Conservation (phyloP, 2,113 vertebrate genomes). For the Rissa tridactyla region DNA sequence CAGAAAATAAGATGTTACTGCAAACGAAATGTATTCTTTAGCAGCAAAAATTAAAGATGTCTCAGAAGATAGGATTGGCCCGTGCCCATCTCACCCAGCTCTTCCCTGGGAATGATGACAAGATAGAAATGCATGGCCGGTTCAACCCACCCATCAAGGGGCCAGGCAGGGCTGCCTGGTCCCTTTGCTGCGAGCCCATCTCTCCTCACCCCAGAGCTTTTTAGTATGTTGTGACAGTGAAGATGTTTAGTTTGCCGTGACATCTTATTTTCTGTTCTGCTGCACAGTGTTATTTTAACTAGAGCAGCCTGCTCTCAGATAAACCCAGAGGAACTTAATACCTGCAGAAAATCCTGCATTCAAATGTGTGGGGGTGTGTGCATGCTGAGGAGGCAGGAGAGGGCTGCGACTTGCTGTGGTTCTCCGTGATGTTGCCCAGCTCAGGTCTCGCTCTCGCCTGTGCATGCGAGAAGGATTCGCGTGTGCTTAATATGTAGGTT, state of each 20-base stretch:
- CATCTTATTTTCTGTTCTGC: conserved; percentile 82
- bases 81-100: background rate
- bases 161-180: background rate
- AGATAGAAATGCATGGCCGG: conserved; percentile 6
- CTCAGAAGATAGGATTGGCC: conserved; percentile 26
- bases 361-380: conserved; percentile 18
- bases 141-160: background rate
- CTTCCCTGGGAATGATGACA: background rate
- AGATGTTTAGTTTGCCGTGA: conserved; percentile 75
- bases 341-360: conserved; percentile 61
- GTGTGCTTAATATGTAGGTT: background rate
- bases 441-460: background rate
- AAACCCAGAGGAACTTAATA: conserved; percentile 64
- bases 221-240: conserved; percentile 66
- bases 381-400: background rate
- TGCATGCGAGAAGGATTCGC: background rate
- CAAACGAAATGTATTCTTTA: conserved; percentile 74
- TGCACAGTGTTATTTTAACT: conserved; percentile 79
- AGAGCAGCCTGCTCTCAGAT: conserved; percentile 59
- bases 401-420: background rate
- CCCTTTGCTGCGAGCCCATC: background rate
- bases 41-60: conserved; percentile 69
- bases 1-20: conserved; percentile 81
- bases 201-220: background rate
- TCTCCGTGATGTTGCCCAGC: background rate